Evolutionary conservation across 1,140 invertebrate species (phyloP), one percentile per base, ranked within the genome.

Genomic region (Bombus difficillimus): DNA sequence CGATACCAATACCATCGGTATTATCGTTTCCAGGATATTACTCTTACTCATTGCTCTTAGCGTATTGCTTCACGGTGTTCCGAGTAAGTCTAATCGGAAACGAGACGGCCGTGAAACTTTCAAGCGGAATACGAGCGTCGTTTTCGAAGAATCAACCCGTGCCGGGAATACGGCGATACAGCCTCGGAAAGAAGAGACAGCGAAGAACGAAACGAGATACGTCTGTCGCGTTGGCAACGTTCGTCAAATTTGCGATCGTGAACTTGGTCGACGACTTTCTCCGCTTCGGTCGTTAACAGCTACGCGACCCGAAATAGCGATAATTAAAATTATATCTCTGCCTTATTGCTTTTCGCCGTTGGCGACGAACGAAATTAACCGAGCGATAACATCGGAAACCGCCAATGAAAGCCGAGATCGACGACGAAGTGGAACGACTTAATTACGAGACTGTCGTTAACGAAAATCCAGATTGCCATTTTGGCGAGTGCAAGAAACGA

Each of bases 241-340:
- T 22, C 5, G 32, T 68, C 18, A 28, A 69, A 34, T 9, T 34
- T 22, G 32, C 18, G 8, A 6, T 28, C 53, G 32, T 12, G 28
- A 62, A 62, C 13, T 37, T 22, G 32, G 0, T 62, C 53, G 34
- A 5, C 43, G 18, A 64, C 9, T 32, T 64, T 77, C 75, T 18
- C 4, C n/a, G 10, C 5, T 22, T 53, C 47, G 5, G 18, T 53
- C 47, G 47, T 53, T 53, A 22, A 53, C 47, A 2, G 28, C 4
- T 12, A 41, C 6, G 1, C 28, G 28, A 13, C 12, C 22, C 41
- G 62, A 32, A 68, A 22, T 15, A 8, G 22, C 28, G 43, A 28
- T n/a, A 71, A 80, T 80, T 71, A 69, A 80, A 57, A 69, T 71
- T 57, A 43, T 39, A 39, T 6, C 18, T 34, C 32, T 68, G 15